These are phyloP conservation scores for Drosophila melanogaster DNA, from an alignment of 1,140 invertebrate genomes.

Conservation along the genomic window DNA sequence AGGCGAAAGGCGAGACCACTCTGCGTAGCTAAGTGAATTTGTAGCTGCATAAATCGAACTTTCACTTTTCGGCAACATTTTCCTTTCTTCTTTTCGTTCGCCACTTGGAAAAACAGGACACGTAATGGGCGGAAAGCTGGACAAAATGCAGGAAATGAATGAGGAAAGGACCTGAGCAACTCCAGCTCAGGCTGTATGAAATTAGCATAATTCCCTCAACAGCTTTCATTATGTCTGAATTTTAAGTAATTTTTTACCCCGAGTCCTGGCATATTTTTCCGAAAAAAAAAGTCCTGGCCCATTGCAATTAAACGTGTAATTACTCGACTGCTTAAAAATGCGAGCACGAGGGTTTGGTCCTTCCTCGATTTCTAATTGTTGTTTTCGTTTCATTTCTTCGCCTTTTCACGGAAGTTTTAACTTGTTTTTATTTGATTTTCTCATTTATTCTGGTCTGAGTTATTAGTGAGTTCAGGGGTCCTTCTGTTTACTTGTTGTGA, in stretches of 20 bases:
- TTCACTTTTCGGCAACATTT: conserved; percentile 54
- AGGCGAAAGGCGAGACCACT: conserved; percentile 21
- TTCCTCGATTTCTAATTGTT: conserved; percentile 53
- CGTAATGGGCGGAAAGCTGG: conserved; percentile 58
- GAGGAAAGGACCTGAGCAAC: conserved; percentile 10
- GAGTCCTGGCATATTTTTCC: conserved; percentile 52
- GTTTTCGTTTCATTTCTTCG: conserved; percentile 57
- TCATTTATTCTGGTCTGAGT: conserved; percentile 79
- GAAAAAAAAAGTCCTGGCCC: conserved; percentile 25
- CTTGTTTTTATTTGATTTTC: conserved; percentile 84
- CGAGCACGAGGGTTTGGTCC: conserved; percentile 39
- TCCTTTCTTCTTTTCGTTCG: conserved; percentile 8
- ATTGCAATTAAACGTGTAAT: conserved; percentile 84
- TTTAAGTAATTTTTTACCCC: conserved; percentile 66
- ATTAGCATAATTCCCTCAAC: conserved; percentile 83
- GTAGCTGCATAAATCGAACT: conserved; percentile 72
- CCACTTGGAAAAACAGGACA: conserved; percentile 58
- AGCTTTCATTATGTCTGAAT: conserved; percentile 81
- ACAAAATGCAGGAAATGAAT: conserved; percentile 42
- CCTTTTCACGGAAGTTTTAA: conserved; percentile 61
- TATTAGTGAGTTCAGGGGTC: conserved; percentile 55
- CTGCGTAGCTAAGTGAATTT: conserved; percentile 72
- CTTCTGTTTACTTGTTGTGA: conserved; percentile 67
- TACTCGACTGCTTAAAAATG: conserved; percentile 75
- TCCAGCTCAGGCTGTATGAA: conserved; percentile 52